Percentiles rank a stretch among this genome's conserved stretches.
These are phyloP conservation scores for Aphidius ervi DNA, from an alignment of 1,140 invertebrate species.

Conservation along the genomic window DNA sequence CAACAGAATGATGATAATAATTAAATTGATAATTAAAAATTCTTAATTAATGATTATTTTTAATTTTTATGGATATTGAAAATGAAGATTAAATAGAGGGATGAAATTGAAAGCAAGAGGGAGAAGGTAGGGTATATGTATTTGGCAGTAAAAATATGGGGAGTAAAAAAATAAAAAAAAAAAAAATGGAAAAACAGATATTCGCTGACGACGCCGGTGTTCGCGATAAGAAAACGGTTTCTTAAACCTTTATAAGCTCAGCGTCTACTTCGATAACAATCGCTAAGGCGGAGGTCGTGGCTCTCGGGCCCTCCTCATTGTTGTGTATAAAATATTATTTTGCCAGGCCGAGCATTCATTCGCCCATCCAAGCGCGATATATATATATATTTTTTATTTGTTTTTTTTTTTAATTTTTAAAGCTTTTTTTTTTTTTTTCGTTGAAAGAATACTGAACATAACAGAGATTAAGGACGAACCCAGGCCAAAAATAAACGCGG, in stretches of 20 bases:
- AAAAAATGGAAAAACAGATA: background rate
- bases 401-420: too few species aligned
- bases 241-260: slow-evolving; percentile 22
- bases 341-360: slow-evolving; percentile 24
- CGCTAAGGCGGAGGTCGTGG: slow-evolving; percentile 19
- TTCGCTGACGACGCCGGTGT: slow-evolving; percentile 11
- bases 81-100: too few species aligned
- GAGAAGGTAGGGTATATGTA: too few species aligned
- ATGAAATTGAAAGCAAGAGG: too few species aligned
- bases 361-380: slow-evolving; percentile 4
- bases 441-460: slow-evolving; percentile 7
- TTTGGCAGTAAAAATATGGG: too few species aligned
- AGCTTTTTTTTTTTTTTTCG: slow-evolving; percentile 9
- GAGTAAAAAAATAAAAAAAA: slow-evolving; percentile 12
- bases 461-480: slow-evolving; percentile 5
- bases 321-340: slow-evolving; percentile 28
- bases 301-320: slow-evolving; percentile 16
- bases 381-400: too few species aligned
- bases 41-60: too few species aligned
- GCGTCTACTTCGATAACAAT: slow-evolving; percentile 26
- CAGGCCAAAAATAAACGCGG: slow-evolving; percentile 3
- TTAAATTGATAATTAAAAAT: too few species aligned
- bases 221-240: slow-evolving; percentile 20
- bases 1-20: too few species aligned
- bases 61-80: too few species aligned